Evolutionary conservation across 2,888 invertebrate species (phyloP), one percentile per base, ranked within the genome.

Genomic region (Melieria omissa): DNA sequence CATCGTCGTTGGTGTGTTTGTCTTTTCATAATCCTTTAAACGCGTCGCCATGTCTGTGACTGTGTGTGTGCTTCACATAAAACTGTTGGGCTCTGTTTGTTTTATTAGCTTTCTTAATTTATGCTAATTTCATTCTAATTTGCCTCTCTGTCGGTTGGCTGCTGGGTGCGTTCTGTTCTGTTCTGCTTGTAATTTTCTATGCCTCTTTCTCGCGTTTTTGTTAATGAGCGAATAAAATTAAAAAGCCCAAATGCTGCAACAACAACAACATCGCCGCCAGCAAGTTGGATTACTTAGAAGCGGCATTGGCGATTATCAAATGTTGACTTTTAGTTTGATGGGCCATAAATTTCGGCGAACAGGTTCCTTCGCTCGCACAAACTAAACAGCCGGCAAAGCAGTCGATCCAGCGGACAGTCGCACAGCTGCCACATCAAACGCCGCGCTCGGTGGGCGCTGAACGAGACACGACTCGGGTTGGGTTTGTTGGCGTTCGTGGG

Each of bases 121-220:
- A 57, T 57, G 57, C 16, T 7, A 57, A 57, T 57, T 16, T 14
- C 5, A 57, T 57, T 57, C 57, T 57, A 57, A 57, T 57, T 16
- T 57, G 29, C 10, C 57, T 52, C 12, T 52, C 12, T 52, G 14
- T 52, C 14, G 12, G 14, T 52, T n/a, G 52, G 14, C 9, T 52
- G 12, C 12, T 49, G 2, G 12, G 49, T 3, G 12, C 5, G 14
- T 6, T 1, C 14, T 52, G 12, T 52, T 52, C 14, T 57, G n/a
- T 6, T 57, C 9, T 10, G n/a, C 29, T 57, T 7, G 16, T 57
- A 16, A 7, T 57, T 57, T 14, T 14, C 10, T 55, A 29, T 57
- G 29, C 16, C n/a, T 49, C 8, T 49, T 49, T 49, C 12, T 10
- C n/a, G n/a, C 14, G 52, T 5, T 5, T 12, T 52, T 5, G 6